A percentile compares a stretch with the other conserved stretches of the same genome.
Conservation (phyloP, 2,888 invertebrate genomes). For the Artemia sp. region DNA sequence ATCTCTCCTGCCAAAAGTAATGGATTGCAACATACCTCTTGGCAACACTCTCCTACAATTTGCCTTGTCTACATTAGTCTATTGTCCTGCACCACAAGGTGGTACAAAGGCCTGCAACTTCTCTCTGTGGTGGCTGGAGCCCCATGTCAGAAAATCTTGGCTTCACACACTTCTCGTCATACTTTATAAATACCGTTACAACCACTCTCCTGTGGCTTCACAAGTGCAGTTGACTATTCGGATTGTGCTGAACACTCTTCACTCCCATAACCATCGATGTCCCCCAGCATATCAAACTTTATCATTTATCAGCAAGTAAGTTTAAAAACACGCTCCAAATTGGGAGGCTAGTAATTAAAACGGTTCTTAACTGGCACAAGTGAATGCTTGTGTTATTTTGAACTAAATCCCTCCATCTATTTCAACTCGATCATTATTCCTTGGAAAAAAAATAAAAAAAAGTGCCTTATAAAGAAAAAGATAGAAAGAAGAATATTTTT, state of each 20-base stretch:
- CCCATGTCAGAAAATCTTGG: constrained; percentile 77
- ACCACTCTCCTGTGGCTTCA: constrained; percentile 32
- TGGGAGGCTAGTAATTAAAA: no score
- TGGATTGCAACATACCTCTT: constrained; percentile 90
- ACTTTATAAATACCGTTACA: constrained; percentile 60
- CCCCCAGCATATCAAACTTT: constrained; percentile 41
- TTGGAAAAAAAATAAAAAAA: no score
- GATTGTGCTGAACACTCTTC: constrained; percentile 77
- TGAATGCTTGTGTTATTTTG: no score
- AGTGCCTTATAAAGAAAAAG: no score
- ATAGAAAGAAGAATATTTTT: no score
- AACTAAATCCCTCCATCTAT: no score
- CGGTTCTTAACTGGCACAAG: no score
- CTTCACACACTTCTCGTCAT: constrained; percentile 78
- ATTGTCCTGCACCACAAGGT: constrained; percentile 56
- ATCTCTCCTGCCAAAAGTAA: constrained; percentile 73
- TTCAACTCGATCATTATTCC: no score
- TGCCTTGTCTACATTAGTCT: constrained; percentile 57
- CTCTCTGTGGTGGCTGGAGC: constrained; percentile 71
- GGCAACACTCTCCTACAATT: constrained; percentile 74
- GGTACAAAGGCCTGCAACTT: constrained; percentile 37
- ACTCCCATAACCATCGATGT: constrained; percentile 79
- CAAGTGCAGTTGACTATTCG: constrained; percentile 63
- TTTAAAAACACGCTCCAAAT: no score
- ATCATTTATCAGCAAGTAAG: constrained; percentile 47